Percentiles rank a stretch among this genome's conserved stretches.
phyloP scores from a whole-genome alignment of 2,888 invertebrate species.

The Epicampocera succincta region DNA sequence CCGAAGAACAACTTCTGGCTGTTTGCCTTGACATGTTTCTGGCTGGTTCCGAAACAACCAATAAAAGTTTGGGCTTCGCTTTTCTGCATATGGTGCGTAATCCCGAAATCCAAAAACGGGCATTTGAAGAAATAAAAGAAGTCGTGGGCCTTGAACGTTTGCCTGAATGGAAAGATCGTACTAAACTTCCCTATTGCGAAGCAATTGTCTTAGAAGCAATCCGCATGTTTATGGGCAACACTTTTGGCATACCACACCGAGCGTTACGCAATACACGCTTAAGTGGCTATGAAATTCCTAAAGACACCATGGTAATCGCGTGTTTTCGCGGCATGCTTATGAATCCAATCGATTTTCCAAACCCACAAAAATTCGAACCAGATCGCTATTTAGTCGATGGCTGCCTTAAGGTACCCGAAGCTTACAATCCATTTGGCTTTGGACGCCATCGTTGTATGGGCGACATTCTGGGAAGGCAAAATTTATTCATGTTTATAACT shows the following conservation, averaged over 20 bases:
- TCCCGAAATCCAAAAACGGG: constrained; percentile 88
- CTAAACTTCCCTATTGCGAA: constrained; percentile 91
- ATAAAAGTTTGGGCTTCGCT: constrained; percentile 89
- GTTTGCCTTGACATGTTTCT: constrained; percentile 93
- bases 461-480: constrained; percentile 88
- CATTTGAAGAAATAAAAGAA: constrained; percentile 89
- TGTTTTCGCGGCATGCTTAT: constrained; percentile 89
- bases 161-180: constrained; percentile 87
- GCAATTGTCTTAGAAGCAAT: constrained; percentile 89
- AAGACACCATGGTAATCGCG: constrained; percentile 91
- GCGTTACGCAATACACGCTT: constrained; percentile 88
- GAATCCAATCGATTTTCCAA: constrained; percentile 86
- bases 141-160: constrained; percentile 87
- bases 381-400: constrained; percentile 87
- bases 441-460: constrained; percentile 92
- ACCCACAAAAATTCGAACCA: constrained; percentile 88
- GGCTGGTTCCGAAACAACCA: constrained; percentile 93
- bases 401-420: constrained; percentile 85
- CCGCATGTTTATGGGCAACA: constrained; percentile 90
- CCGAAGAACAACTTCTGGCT: constrained; percentile 89
- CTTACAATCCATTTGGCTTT: constrained; percentile 89
- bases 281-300: constrained; percentile 88
- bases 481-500: constrained; percentile 89
- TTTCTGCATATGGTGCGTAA: constrained; percentile 88
- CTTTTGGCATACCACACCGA: constrained; percentile 90